Evolutionary conservation across 1,140 invertebrate genomes (phyloP), one percentile per base, ranked within the genome.

Genomic region (Bombus pascuorum): DNA sequence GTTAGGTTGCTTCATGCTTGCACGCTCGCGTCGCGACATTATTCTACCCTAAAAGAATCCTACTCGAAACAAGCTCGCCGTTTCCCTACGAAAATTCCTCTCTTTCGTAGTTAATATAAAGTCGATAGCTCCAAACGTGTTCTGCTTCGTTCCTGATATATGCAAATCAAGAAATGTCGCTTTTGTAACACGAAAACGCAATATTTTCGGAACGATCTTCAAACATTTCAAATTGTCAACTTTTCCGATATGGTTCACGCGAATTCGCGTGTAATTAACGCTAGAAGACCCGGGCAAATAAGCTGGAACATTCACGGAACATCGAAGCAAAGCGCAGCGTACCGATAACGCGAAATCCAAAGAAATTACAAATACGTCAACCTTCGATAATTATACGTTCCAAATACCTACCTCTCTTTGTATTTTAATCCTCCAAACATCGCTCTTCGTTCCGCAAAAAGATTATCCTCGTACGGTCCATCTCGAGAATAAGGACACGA

Each of bases 1-100:
- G 28, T 28, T 62, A 62, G 57, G 80, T 88, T 53, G 73, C 83
- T 85, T 88, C 86, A 86, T 74, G 83, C 84, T 81, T 53, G 62
- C 44, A 42, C 82, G 82, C 65, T 32, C 82, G 82, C n/a, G 65
- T 83, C 74, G 28, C n/a, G 44, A 83, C 47, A 78, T 83, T 83
- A 83, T 83, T 83, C 82, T 70, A 44, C 44, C 53, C 81, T 75
- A 70, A 66, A 39, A 83, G 82, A 68, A 59, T 78, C 74, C 37
- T 25, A 10, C 4, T 66, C 28, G 68, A 47, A 81, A 62, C 39
- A 53, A 47, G 42, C 53, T 65, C 32, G 53, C 71, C 42, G 32
- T 76, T 47, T 42, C 42, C 3, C 3, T 13, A 37, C 22, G 15
- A 8, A 44, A 28, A 32, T 28, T 76, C 42, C 18, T 22, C 34